phyloP scores from a whole-genome alignment of 2,888 invertebrate genomes.

The Chesias legatella region DNA sequence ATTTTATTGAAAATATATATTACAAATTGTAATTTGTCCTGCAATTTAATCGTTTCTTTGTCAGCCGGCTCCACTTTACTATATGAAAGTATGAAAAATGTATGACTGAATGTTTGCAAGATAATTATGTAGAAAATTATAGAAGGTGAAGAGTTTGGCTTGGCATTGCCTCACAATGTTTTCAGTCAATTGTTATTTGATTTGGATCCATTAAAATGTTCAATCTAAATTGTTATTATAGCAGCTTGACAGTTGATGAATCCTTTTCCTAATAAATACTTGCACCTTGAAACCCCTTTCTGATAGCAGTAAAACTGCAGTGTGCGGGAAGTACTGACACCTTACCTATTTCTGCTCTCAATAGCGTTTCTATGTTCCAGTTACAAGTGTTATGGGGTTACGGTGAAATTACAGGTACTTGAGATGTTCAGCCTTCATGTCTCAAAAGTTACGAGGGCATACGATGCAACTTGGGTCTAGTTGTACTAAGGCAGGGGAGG shows the following conservation, averaged over 20 bases:
- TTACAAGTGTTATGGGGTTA: too few relatives aligned
- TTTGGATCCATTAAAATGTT: slow-evolving; percentile 26
- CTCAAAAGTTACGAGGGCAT: too few relatives aligned
- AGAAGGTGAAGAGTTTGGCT: slow-evolving; percentile 26
- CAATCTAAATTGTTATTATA: slow-evolving; percentile 31
- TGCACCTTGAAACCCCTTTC: not conserved
- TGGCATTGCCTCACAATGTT: slow-evolving; percentile 27
- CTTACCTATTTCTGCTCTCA: too few relatives aligned
- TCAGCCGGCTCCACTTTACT: slow-evolving; percentile 69
- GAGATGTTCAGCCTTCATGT: too few relatives aligned
- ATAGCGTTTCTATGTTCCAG: too few relatives aligned
- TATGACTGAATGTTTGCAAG: slow-evolving; percentile 42
- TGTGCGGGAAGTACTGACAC: too few relatives aligned
- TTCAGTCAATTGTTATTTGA: slow-evolving; percentile 11
- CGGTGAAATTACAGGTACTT: too few relatives aligned
- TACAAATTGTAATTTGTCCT: slow-evolving; percentile 6
- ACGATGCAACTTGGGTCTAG: too few relatives aligned
- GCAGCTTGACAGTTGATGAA: slow-evolving; percentile 29
- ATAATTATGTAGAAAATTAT: slow-evolving; percentile 27
- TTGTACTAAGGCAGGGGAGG: too few relatives aligned
- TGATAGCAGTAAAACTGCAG: too few relatives aligned
- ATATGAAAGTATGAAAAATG: slow-evolving; percentile 49
- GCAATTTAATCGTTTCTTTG: slow-evolving; percentile 41
- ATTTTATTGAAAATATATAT: slow-evolving; percentile 1
- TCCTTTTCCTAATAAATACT: not conserved